phyloP scores from a whole-genome alignment of 2,888 invertebrate genomes.

The Pyrrhosoma nymphula region DNA sequence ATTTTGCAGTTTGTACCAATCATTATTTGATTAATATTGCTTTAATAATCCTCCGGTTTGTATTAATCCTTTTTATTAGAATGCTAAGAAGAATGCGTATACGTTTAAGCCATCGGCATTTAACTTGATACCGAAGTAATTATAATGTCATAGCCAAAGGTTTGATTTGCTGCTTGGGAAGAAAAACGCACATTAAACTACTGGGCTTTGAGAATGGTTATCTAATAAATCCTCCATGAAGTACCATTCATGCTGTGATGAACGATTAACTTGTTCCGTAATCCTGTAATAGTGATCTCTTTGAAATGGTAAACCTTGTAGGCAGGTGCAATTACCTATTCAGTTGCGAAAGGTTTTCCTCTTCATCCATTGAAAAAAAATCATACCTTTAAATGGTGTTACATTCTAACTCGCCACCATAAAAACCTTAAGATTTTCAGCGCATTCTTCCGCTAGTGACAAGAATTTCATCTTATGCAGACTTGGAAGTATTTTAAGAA shows the following conservation, averaged over 20 bases:
- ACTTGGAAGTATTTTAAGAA: constrained; percentile 58
- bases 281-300: neutral
- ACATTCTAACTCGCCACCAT: neutral
- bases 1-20: too few relatives aligned
- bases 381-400: neutral
- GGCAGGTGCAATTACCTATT: neutral
- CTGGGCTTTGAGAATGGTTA: neutral
- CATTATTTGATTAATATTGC: too few relatives aligned
- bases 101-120: too few relatives aligned
- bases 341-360: neutral
- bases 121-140: neutral
- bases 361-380: neutral
- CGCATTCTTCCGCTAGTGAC: neutral
- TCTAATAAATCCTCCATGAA: neutral
- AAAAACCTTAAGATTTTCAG: neutral
- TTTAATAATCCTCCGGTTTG: too few relatives aligned
- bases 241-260: neutral
- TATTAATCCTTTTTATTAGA: too few relatives aligned
- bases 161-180: neutral
- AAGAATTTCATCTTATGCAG: constrained; percentile 8
- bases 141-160: neutral
- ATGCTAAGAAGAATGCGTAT: too few relatives aligned
- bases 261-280: neutral
- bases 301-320: neutral
- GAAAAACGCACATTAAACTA: neutral